phyloP scores from a whole-genome alignment of 1,140 invertebrate genomes.

The Drosophila parabipectinata region DNA sequence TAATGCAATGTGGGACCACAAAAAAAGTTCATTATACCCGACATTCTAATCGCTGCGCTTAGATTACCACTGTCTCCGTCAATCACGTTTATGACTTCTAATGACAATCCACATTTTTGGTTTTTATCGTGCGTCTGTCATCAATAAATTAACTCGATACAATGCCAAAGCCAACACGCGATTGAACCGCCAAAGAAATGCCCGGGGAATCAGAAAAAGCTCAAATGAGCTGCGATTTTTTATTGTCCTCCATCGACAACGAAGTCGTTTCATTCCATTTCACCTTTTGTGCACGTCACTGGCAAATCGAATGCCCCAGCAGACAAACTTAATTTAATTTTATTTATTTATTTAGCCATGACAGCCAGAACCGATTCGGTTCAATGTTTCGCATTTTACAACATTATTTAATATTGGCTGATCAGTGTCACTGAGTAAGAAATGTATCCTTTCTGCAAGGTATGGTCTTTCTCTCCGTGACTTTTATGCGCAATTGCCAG shows the following conservation, averaged over 20 bases:
- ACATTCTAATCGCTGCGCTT: slow-evolving; percentile 46
- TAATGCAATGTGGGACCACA: slow-evolving; percentile 8
- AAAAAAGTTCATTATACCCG: slow-evolving; percentile 64
- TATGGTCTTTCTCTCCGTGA: slow-evolving; percentile 49
- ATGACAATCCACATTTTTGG: slow-evolving; percentile 78
- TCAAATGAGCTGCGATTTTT: slow-evolving; percentile 80
- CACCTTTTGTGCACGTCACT: slow-evolving; percentile 73
- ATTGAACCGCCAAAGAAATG: slow-evolving; percentile 48
- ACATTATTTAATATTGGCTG: slow-evolving; percentile 81
- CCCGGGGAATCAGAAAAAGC: slow-evolving; percentile 64
- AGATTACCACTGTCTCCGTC: slow-evolving; percentile 51
- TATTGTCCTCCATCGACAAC: slow-evolving; percentile 51
- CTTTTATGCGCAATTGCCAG: slow-evolving; percentile 78
- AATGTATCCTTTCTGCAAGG: not conserved
- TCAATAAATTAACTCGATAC: slow-evolving; percentile 83
- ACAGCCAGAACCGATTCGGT: slow-evolving; percentile 58
- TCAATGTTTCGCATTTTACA: slow-evolving; percentile 76
- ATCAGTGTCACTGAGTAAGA: slow-evolving; percentile 26
- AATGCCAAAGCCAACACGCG: slow-evolving; percentile 68
- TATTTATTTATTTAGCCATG: slow-evolving; percentile 75
- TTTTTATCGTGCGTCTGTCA: slow-evolving; percentile 80
- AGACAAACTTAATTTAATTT: slow-evolving; percentile 74
- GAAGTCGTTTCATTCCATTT: slow-evolving; percentile 61
- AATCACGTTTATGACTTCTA: slow-evolving; percentile 80
- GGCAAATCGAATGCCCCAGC: slow-evolving; percentile 53